Evolutionary conservation across 2,888 invertebrate species (phyloP), one percentile per base, ranked within the genome.

Genomic region (Hirtodrosophila trivittata): DNA sequence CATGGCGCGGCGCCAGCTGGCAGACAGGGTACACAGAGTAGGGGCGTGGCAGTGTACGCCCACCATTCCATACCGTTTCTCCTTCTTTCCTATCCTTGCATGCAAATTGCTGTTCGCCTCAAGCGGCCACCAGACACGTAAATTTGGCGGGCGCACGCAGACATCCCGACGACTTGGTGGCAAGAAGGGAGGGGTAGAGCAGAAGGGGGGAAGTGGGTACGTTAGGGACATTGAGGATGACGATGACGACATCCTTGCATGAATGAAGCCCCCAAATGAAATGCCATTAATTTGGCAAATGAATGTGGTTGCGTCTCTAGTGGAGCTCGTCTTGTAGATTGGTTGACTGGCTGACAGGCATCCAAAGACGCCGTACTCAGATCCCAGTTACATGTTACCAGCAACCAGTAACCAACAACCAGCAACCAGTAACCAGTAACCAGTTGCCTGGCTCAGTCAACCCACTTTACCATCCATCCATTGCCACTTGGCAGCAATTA

Each of bases 281-380:
- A 87, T 85, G 87, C 76, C 87, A 83, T 83, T 83, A 83, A 83
- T 83, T 83, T 87, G 86, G 86, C 86, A 83, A 78, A 83, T 83
- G 87, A 87, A 86, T 83, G 82, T 68, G 82, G 82, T 83, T 87
- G 69, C 67, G 72, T 71, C 71, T 66, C 68, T 52, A 64, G 51
- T 56, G 60, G 51, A 12, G 30, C 54, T 41, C 30, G 54, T 12
- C 52, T 13, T 49, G 16, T 39, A 41, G 52, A 45, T 50, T 50
- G 45, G 21, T 28, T 35, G 41, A n/a, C 50, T 50, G 54, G 12
- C 46, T 60, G 50, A 26, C 52, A 41, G 46, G 25, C 56, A 39
- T 43, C 16, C 45, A 30, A 12, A 46, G 42, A 12, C 21, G 32
- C 5, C 10, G 33, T 5, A 5, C 12, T 6, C 33, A 25, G 12